Percentiles rank a stretch among this genome's conserved stretches.
These are phyloP conservation scores for Tadarida brasiliensis DNA, from an alignment of 2,797 vertebrate species.

Conservation along the genomic window DNA sequence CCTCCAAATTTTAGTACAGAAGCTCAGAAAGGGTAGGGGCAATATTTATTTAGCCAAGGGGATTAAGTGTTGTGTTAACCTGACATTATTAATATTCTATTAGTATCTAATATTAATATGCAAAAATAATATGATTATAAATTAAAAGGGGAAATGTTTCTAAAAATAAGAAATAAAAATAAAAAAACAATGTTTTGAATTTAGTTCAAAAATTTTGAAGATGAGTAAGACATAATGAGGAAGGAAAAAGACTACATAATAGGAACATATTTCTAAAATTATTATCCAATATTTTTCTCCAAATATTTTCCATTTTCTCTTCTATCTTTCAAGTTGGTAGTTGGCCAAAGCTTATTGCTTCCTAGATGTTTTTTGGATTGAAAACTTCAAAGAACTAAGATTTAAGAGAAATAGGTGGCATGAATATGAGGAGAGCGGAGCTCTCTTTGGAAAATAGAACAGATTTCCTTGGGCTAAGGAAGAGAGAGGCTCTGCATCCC, in stretches of 20 bases:
- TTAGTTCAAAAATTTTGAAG: not conserved
- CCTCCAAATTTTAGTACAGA: slow-evolving; percentile 24
- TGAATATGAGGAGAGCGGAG: not conserved
- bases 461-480: not conserved
- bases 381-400: not conserved
- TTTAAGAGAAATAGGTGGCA: not conserved
- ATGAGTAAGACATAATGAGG: not conserved
- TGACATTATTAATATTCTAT: slow-evolving; percentile 15
- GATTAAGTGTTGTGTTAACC: not conserved
- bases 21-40: not conserved
- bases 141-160: not conserved
- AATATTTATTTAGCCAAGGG: not conserved
- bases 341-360: not conserved
- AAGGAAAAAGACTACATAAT: not conserved
- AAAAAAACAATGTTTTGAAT: not conserved
- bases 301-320: not conserved
- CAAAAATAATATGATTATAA: not conserved
- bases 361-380: not conserved
- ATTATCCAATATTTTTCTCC: not conserved
- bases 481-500: not conserved
- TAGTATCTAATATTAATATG: not conserved
- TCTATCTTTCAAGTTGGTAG: not conserved
- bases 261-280: not conserved
- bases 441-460: not conserved
- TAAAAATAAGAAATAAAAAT: slow-evolving; percentile 11